A percentile compares a stretch with the other conserved stretches of the same genome.
phyloP scores from a whole-genome alignment of 1,140 invertebrate species.

The Pteromalus puparum region DNA sequence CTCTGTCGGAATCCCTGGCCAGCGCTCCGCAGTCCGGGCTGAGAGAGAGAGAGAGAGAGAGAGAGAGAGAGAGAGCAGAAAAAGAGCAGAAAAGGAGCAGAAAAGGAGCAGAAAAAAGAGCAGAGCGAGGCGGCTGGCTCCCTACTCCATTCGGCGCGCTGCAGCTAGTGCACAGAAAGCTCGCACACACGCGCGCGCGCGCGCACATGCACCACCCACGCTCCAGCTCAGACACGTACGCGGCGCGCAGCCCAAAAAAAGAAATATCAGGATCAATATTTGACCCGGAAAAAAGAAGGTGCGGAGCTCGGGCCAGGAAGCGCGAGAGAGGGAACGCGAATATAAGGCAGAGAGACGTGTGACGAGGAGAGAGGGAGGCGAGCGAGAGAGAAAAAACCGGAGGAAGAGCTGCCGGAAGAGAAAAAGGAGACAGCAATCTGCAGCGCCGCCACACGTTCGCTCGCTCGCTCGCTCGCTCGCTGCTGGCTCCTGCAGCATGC shows the following conservation, averaged over 20 bases:
- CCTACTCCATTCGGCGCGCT: constrained; percentile 22
- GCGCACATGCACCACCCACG: constrained; percentile 13
- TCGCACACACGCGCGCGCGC: neutral
- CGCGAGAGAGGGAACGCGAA: constrained; percentile 1
- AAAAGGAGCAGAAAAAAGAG: constrained; percentile 44
- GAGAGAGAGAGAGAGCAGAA: too few relatives aligned
- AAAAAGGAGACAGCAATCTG: constrained; percentile 36
- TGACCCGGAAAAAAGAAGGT: constrained; percentile 62
- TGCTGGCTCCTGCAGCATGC: neutral
- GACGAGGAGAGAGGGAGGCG: neutral
- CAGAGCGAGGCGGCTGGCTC: constrained; percentile 52
- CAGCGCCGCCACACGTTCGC: constrained; percentile 5
- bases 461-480: neutral
- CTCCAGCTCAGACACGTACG: constrained; percentile 37
- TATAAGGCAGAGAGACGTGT: constrained; percentile 28
- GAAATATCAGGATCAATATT: constrained; percentile 70
- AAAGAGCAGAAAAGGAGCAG: too few relatives aligned
- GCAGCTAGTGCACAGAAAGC: too few relatives aligned
- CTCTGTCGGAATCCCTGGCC: too few relatives aligned
- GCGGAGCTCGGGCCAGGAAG: constrained; percentile 26
- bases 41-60: too few relatives aligned
- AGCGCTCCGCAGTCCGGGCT: too few relatives aligned
- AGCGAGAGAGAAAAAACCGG: constrained; percentile 19
- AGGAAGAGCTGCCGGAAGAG: constrained; percentile 17
- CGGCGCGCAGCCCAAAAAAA: constrained; percentile 58